phyloP scores from a whole-genome alignment of 1,140 invertebrate species.

The Trachelipus rathkii region DNA sequence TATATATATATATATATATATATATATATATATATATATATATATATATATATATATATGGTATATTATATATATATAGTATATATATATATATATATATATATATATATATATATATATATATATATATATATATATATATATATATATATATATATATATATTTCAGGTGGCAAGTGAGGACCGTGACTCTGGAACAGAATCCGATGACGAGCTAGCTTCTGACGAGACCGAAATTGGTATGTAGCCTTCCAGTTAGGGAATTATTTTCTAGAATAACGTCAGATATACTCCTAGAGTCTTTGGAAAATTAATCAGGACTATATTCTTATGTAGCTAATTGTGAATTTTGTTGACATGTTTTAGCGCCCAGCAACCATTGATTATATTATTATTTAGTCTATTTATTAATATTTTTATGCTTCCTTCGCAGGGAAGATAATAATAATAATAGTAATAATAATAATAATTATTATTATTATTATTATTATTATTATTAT shows the following conservation, averaged over 20 bases:
- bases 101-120: slow-evolving; percentile 14
- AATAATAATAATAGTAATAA: too few relatives aligned
- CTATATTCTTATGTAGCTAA: too few relatives aligned
- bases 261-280: too few relatives aligned
- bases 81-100: slow-evolving; percentile 1
- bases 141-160: slow-evolving; percentile 22
- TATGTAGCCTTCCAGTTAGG: background rate
- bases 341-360: too few relatives aligned
- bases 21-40: slow-evolving; percentile 25
- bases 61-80: slow-evolving; percentile 23
- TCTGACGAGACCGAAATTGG: slow-evolving; percentile 43
- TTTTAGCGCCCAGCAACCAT: too few relatives aligned
- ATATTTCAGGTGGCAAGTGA: slow-evolving; percentile 26
- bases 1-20: slow-evolving; percentile 22
- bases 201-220: slow-evolving; percentile 44
- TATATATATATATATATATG: slow-evolving; percentile 17
- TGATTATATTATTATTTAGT: too few relatives aligned
- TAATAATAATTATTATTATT: too few relatives aligned
- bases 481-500: too few relatives aligned
- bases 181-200: slow-evolving; percentile 45
- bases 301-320: too few relatives aligned
- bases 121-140: slow-evolving; percentile 25
- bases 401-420: too few relatives aligned
- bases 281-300: too few relatives aligned
- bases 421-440: too few relatives aligned